Evolutionary conservation across 2,888 invertebrate genomes (phyloP), one percentile per base, ranked within the genome.

Genomic region (Bellardia bayeri): DNA sequence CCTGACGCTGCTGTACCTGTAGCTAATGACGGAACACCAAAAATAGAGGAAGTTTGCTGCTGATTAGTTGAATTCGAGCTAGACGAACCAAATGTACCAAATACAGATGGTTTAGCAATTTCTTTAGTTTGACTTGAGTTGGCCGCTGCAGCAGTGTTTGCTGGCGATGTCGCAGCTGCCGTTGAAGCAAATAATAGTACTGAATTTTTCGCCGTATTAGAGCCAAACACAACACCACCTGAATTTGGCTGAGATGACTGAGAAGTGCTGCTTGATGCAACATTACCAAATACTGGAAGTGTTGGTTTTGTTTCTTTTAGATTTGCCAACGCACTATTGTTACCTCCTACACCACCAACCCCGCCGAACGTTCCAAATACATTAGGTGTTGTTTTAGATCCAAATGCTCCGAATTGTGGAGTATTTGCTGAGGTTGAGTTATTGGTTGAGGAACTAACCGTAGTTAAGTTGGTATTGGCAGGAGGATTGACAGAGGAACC

Each of bases 401-500:
- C 90, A 88, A 89, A 88, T 51, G 71, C 40, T 40, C 84, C 88
- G 63, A 88, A 89, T 74, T 86, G 89, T 56, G 89, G 85, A 82
- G 87, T 88, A 75, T 89, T 89, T 64, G 63, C 51, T 49, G 88
- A 75, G 69, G 88, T 83, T 85, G 83, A 69, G 58, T 71, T 86
- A 76, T 68, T 85, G 33, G 85, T 86, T 45, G 74, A 76, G 82
- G 74, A 81, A 85, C 74, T 85, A 56, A 79, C 84, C 45, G 72
- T 76, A 61, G 82, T 68, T 80, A 75, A 63, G 64, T 83, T 85
- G 40, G 71, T 79, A 40, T 82, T 84, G 69, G 90, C 81, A 69
- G 89, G 89, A 84, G 89, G 83, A 72, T 88, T 78, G 14, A 89
- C 64, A 61, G 87, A 88, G 89, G 89, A 85, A 86, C 89, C 89